Evolutionary conservation across 2,888 invertebrate species (phyloP).

Genomic region (Drosophila maculinotata): DNA sequence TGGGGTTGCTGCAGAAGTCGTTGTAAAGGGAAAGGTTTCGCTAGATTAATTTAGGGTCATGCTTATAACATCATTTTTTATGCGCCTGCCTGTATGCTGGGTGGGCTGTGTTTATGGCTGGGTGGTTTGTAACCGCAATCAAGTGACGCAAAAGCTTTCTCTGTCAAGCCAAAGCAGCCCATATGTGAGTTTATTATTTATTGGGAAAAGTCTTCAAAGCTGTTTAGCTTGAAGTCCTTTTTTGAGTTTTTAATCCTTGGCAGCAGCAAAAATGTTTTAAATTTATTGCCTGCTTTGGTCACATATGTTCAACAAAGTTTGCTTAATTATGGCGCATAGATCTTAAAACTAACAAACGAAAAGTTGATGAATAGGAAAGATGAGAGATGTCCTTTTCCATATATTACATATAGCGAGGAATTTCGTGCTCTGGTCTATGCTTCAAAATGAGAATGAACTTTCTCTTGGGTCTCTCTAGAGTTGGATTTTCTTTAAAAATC

Average conservation of each 20-base stretch:
- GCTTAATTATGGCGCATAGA: slow-evolving; percentile 55
- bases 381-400: not conserved
- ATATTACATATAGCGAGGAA: slow-evolving; percentile 2
- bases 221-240: slow-evolving; percentile 29
- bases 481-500: not conserved
- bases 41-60: slow-evolving; percentile 83
- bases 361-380: not conserved
- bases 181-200: slow-evolving; percentile 67
- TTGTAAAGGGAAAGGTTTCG: slow-evolving; percentile 74
- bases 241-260: slow-evolving; percentile 55
- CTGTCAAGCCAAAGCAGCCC: slow-evolving; percentile 38
- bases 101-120: slow-evolving; percentile 9
- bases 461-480: not conserved
- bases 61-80: slow-evolving; percentile 81
- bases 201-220: slow-evolving; percentile 49
- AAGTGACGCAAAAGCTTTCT: slow-evolving; percentile 59
- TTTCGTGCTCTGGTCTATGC: not conserved
- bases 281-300: slow-evolving; percentile 67
- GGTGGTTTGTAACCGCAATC: slow-evolving; percentile 60
- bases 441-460: slow-evolving; percentile 21
- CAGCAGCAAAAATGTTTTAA: slow-evolving; percentile 40
- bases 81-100: slow-evolving; percentile 37
- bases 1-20: not conserved
- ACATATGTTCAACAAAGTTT: slow-evolving; percentile 58
- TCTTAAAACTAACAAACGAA: slow-evolving; percentile 33